Base-by-base conservation (phyloP, 2,797 vertebrate species). In the Peromyscus eremicus region DNA sequence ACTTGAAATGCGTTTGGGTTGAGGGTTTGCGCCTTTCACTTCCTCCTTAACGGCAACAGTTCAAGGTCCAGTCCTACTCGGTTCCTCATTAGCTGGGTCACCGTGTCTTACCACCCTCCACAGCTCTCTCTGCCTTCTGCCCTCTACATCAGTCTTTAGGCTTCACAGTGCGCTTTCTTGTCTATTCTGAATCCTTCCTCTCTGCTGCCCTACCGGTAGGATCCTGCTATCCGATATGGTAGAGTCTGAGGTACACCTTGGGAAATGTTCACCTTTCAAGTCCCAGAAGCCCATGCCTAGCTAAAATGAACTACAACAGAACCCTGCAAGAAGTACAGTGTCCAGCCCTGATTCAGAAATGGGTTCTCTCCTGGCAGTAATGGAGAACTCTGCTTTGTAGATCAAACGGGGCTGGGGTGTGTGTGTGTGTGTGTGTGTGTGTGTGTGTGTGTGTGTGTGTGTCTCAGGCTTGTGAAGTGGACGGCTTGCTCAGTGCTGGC, bases 401-500 rank as follows among this genome's bases (percentile, higher is more conserved):
- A 29, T 93, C 94, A 91, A 95, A 82, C 6, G 2, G 57, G 57
- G 21, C 57, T 19, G 55, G 57, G 4, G 37, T 6, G 40, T 83
- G 95, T 94, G 95, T 16, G 64, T 14, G 64, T 32, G 27, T 32
- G 64, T 66, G 64, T 29, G 62, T 11, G 62, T 27, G 27, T 29
- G 60, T 27, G 62, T 29, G 27, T 66, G 64, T 66, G 64, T 32
- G 66, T 34, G 66, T 34, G 14, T 32, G 29, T 32, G 64, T 14
- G 60, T 83, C 16, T 43, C 17, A 27, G 70, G 37, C 16, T 9
- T 62, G 92, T 94, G 95, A 89, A 89, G 37, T 57, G 87, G 95
- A 49, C 92, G 94, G 96, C 92, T 37, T 8, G 91, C 94, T 94
- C 85, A 0, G 92, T 75, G 76, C 93, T 93, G 86, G 96, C 82